Evolutionary conservation across 1,140 invertebrate species (phyloP), one percentile per base, ranked within the genome.

Genomic region (Kradibia gibbosae): DNA sequence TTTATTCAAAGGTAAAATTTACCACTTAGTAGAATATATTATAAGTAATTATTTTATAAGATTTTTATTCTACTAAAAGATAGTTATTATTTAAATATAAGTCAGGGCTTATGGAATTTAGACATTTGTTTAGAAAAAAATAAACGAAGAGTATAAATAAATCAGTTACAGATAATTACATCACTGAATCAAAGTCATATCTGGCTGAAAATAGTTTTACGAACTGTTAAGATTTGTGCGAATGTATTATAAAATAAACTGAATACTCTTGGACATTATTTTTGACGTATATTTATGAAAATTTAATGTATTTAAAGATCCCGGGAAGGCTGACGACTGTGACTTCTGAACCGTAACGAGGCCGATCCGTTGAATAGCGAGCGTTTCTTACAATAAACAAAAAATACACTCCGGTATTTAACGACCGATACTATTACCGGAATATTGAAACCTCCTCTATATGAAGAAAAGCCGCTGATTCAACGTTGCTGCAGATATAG

Each of bases 361-460:
- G 85, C 82, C 82, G 82, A 55, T n/a, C 2, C 71, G 81, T 4
- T 83, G 85, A 85, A 85, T 85, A 86, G 83, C 84, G 81, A 83
- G n/a, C n/a, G n/a, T 82, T 85, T 85, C 85, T 87, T 82, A 83
- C 83, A 83, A 77, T 81, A 75, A 83, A 85, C 78, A 81, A 86
- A 84, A 86, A 85, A 84, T 84, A 78, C 74, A 74, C 60, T 57
- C 70, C 84, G 75, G 82, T 85, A 83, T 84, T 84, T 88, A 88
- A 88, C 85, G 85, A 77, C 74, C 73, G 79, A 62, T 81, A 84
- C 85, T 85, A 88, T 90, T 89, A 89, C 87, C 87, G 85, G 82
- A 83, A 89, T 87, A 90, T 90, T 89, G 84, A 87, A 85, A 85
- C 76, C 84, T 76, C 85, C 85, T 83, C 50, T 45, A 70, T 70